phyloP scores from a whole-genome alignment of 2,888 invertebrate species.

The Clostera curtula region DNA sequence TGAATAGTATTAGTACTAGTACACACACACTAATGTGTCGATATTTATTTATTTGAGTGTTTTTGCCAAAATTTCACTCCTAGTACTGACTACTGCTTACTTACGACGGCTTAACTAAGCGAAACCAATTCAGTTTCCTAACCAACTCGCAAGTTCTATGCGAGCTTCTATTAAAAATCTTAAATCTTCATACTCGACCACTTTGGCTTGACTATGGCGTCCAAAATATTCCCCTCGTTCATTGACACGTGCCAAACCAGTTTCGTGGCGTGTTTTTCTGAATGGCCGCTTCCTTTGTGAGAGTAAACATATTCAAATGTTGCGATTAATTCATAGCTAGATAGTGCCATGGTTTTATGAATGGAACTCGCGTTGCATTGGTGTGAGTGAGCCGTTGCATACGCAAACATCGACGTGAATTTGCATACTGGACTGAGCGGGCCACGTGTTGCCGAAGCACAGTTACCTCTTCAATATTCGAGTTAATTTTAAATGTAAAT shows the following conservation, averaged over 20 bases:
- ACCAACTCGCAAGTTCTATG: no score
- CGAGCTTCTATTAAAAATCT: slow-evolving; percentile 56
- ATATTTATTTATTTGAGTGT: no score
- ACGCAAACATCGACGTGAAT: slow-evolving; percentile 44
- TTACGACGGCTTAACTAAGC: no score
- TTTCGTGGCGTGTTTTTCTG: slow-evolving; percentile 68
- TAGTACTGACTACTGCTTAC: no score
- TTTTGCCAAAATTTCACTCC: no score
- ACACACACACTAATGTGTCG: no score
- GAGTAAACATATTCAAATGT: slow-evolving; percentile 74
- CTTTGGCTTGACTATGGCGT: slow-evolving; percentile 46
- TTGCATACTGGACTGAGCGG: slow-evolving; percentile 63
- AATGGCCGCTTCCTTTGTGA: slow-evolving; percentile 73
- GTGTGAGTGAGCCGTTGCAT: slow-evolving; percentile 47
- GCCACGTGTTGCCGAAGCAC: slow-evolving; percentile 62
- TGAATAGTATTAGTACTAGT: no score
- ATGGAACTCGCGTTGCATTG: slow-evolving; percentile 48
- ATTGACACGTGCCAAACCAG: slow-evolving; percentile 74
- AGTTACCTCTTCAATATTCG: slow-evolving; percentile 67
- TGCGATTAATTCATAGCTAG: slow-evolving; percentile 74
- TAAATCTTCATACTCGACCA: slow-evolving; percentile 61
- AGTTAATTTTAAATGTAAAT: slow-evolving; percentile 66
- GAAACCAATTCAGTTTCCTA: no score
- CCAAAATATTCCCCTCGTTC: slow-evolving; percentile 70
- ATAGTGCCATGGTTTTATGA: slow-evolving; percentile 71